Conservation (phyloP, 64 coral and sea anemone genomes). For the Catalaphyllia jardinei region DNA sequence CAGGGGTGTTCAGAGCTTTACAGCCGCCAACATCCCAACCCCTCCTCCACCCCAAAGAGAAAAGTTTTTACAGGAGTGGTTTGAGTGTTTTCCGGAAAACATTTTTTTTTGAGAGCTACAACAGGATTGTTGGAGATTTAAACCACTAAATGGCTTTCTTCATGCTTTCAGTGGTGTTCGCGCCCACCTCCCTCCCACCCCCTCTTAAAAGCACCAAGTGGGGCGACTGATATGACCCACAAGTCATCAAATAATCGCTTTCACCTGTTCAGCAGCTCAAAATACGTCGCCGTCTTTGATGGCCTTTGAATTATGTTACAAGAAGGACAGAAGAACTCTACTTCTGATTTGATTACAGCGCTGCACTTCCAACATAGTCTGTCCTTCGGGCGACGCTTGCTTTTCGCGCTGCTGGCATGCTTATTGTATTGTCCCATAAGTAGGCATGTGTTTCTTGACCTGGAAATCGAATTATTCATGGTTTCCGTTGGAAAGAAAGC, state of each 20-base stretch:
- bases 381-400: neutral
- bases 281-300: conserved; percentile 56
- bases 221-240: neutral
- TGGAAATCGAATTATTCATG: too few relatives aligned
- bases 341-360: conserved; percentile 12
- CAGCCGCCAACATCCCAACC: too few relatives aligned
- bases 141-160: too few relatives aligned
- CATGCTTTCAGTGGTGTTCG: too few relatives aligned
- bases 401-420: neutral
- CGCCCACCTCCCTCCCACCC: too few relatives aligned
- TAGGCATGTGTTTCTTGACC: neutral
- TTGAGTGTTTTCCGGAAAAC: too few relatives aligned
- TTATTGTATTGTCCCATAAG: neutral
- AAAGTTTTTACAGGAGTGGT: too few relatives aligned
- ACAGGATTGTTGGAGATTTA: too few relatives aligned
- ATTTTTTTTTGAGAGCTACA: too few relatives aligned
- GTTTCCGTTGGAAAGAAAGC: neutral
- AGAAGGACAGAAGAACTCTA: conserved; percentile 75
- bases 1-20: too few relatives aligned
- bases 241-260: neutral
- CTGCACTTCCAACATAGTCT: conserved; percentile 79
- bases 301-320: conserved; percentile 84
- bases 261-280: conserved; percentile 83
- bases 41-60: too few relatives aligned
- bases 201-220: too few relatives aligned